phyloP scores from a whole-genome alignment of 2,888 invertebrate genomes.

The Drosophila nr. medialis region DNA sequence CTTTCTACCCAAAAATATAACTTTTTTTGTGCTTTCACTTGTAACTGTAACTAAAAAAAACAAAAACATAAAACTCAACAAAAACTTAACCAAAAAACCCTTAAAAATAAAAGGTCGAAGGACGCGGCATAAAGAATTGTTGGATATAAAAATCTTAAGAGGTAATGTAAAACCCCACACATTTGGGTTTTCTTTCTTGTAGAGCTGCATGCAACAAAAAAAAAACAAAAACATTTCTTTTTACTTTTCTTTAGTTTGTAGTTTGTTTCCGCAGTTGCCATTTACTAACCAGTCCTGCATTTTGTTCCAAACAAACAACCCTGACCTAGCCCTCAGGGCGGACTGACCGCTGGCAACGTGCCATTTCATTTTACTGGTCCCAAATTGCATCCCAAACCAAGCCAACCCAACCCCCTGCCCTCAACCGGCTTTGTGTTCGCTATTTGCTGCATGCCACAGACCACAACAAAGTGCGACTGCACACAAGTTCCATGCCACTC shows the following conservation, averaged over 20 bases:
- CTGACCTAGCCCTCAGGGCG: constrained; percentile 51
- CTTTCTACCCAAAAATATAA: constrained; percentile 38
- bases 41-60: constrained; percentile 67
- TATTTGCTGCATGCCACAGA: constrained; percentile 52
- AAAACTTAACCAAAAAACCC: constrained; percentile 27
- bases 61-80: constrained; percentile 24
- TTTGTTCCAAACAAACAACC: constrained; percentile 34
- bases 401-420: background rate
- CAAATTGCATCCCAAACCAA: constrained; percentile 43
- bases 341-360: constrained; percentile 50
- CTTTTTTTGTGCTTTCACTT: constrained; percentile 40
- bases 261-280: background rate
- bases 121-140: constrained; percentile 85
- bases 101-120: constrained; percentile 82
- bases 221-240: constrained; percentile 2
- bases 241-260: background rate
- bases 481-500: constrained; percentile 21
- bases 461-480: constrained; percentile 63
- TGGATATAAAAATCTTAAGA: constrained; percentile 85
- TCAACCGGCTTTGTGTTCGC: constrained; percentile 14
- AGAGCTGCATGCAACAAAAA: constrained; percentile 40
- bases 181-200: constrained; percentile 14
- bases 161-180: constrained; percentile 76
- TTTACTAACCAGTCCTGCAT: constrained; percentile 7
- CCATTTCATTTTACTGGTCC: constrained; percentile 54